These are phyloP conservation scores for Coelopa frigida DNA, from an alignment of 1,140 invertebrate genomes.

Conservation along the genomic window DNA sequence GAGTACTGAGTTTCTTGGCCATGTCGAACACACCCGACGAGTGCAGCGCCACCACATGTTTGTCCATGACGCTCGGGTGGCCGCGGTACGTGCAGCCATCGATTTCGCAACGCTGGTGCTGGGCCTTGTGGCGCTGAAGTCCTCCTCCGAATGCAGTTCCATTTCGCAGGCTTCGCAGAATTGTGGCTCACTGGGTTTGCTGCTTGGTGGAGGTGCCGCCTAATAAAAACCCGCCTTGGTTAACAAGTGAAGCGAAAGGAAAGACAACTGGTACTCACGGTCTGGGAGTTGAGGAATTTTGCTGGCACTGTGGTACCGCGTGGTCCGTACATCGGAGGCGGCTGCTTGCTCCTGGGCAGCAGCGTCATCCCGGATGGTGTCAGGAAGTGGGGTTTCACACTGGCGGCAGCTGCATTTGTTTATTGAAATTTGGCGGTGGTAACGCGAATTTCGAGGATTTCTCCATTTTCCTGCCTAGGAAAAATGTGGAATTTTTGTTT, in stretches of 20 bases:
- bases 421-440: conserved; percentile 33
- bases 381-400: conserved; percentile 23
- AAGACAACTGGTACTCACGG: too few relatives aligned
- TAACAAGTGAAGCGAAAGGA: too few relatives aligned
- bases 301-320: conserved; percentile 40
- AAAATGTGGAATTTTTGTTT: conserved; percentile 1
- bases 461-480: conserved; percentile 21
- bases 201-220: neutral
- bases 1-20: conserved; percentile 63
- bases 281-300: conserved; percentile 18
- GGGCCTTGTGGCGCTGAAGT: conserved; percentile 57
- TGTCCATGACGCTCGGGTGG: conserved; percentile 67
- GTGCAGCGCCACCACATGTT: conserved; percentile 76
- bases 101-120: conserved; percentile 67
- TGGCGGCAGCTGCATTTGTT: conserved; percentile 12
- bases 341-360: conserved; percentile 33
- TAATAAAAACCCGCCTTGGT: neutral
- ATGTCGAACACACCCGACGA: conserved; percentile 66
- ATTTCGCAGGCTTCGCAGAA: conserved; percentile 70
- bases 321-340: conserved; percentile 44
- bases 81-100: conserved; percentile 76
- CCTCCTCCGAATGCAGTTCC: conserved; percentile 54
- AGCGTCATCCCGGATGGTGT: conserved; percentile 40
- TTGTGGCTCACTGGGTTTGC: conserved; percentile 26
- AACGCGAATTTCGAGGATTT: conserved; percentile 25